These are phyloP conservation scores for Yponomeuta sedellus DNA, from an alignment of 2,888 invertebrate genomes.

Conservation along the genomic window DNA sequence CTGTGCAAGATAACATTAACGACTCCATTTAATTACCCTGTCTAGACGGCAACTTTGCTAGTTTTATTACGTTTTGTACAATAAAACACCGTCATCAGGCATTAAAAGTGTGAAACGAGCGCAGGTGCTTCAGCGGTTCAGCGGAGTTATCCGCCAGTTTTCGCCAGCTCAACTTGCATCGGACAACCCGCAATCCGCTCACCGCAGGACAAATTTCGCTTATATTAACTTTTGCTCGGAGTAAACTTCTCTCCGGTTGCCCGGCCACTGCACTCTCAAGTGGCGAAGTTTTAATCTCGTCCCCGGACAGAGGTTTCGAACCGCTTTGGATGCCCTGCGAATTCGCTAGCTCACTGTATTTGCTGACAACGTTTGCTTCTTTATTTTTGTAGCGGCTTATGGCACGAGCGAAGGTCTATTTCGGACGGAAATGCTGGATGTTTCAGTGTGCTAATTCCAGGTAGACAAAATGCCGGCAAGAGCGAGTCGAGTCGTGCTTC, in stretches of 20 bases:
- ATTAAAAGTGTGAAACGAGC: conserved; percentile 28
- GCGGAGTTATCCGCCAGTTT: conserved; percentile 35
- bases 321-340: conserved; percentile 1
- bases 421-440: neutral
- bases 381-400: neutral
- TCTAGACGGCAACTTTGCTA: neutral
- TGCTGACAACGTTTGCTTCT: neutral
- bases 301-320: conserved; percentile 36
- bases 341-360: neutral
- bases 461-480: no score
- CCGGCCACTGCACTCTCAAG: conserved; percentile 66
- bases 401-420: neutral
- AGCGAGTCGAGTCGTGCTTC: no score
- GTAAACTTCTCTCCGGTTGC: conserved; percentile 64
- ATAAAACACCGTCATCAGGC: neutral
- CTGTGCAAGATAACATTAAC: neutral
- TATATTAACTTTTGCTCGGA: conserved; percentile 71
- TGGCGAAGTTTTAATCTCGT: conserved; percentile 69
- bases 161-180: conserved; percentile 43
- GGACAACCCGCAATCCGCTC: conserved; percentile 49
- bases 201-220: conserved; percentile 68
- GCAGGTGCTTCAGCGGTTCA: conserved; percentile 41
- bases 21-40: neutral
- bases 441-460: neutral
- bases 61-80: neutral